A percentile compares a stretch with the other conserved stretches of the same genome.
phyloP scores from a whole-genome alignment of 2,888 invertebrate genomes.

The Hirtodrosophila cameraria region DNA sequence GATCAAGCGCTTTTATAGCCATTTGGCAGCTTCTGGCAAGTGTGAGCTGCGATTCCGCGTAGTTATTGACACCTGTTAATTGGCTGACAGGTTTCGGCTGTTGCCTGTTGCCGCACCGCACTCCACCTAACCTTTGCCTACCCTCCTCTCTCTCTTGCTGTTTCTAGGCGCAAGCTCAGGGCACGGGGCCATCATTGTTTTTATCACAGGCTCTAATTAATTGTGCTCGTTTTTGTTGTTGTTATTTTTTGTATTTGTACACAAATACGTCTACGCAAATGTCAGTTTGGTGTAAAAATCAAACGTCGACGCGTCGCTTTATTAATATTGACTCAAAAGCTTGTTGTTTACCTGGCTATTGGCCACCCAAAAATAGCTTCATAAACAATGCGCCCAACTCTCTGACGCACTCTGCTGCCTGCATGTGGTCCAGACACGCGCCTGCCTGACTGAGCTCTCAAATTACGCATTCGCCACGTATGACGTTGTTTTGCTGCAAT shows the following conservation, averaged over 20 bases:
- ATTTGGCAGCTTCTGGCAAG: conserved; percentile 22
- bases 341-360: conserved; percentile 36
- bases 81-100: conserved; percentile 68
- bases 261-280: conserved; percentile 67
- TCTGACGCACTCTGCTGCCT: conserved; percentile 62
- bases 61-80: conserved; percentile 76
- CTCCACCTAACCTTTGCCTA: conserved; percentile 1
- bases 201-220: conserved; percentile 81
- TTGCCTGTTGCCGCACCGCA: background rate
- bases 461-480: conserved; percentile 64
- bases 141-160: background rate
- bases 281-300: conserved; percentile 57
- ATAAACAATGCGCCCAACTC: conserved; percentile 56
- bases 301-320: background rate
- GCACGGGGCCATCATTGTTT: conserved; percentile 50
- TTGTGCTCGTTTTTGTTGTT: conserved; percentile 71
- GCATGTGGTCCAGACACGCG: conserved; percentile 62
- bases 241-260: conserved; percentile 1
- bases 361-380: conserved; percentile 56
- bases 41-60: conserved; percentile 63
- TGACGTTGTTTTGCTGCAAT: conserved; percentile 22
- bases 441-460: conserved; percentile 11
- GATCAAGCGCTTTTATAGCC: conserved; percentile 67
- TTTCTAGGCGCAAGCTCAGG: conserved; percentile 9
- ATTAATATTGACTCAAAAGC: conserved; percentile 10